phyloP scores from a whole-genome alignment of 1,140 invertebrate genomes.

The Penaeus japonicus region DNA sequence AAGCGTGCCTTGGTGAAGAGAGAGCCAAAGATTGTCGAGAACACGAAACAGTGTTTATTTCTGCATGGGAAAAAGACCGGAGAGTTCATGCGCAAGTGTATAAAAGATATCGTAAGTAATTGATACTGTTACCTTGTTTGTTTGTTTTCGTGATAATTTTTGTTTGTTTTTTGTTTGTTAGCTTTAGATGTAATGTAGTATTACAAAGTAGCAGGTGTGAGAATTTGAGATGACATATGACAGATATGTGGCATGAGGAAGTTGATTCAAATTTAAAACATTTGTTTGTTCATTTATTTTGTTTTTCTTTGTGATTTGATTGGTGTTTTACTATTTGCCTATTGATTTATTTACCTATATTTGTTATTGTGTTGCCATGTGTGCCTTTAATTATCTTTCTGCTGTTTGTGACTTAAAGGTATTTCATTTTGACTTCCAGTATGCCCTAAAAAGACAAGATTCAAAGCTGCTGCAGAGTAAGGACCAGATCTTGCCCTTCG shows the following conservation, averaged over 20 bases:
- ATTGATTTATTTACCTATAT: no score
- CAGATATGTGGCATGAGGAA: no score
- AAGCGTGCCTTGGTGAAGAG: constrained; percentile 82
- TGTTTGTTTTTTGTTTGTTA: no score
- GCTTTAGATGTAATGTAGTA: no score
- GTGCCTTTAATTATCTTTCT: neutral
- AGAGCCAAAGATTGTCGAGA: constrained; percentile 90
- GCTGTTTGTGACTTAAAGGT: neutral
- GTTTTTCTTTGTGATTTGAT: no score
- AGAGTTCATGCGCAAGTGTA: constrained; percentile 74
- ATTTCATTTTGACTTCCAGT: constrained; percentile 68
- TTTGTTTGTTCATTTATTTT: no score
- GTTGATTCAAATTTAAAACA: no score
- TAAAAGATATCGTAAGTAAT: constrained; percentile 84
- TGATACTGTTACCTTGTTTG: constrained; percentile 21
- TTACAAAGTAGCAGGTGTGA: no score
- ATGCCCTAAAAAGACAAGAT: constrained; percentile 85
- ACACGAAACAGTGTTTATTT: constrained; percentile 84
- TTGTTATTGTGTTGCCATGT: neutral
- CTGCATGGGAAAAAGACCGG: constrained; percentile 87
- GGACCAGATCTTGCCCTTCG: constrained; percentile 87
- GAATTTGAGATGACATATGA: no score
- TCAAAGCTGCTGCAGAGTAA: constrained; percentile 79
- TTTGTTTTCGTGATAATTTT: neutral
- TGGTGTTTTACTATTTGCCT: no score